Evolutionary conservation across 2,113 vertebrate genomes (phyloP).

Genomic region (Hucho hucho): DNA sequence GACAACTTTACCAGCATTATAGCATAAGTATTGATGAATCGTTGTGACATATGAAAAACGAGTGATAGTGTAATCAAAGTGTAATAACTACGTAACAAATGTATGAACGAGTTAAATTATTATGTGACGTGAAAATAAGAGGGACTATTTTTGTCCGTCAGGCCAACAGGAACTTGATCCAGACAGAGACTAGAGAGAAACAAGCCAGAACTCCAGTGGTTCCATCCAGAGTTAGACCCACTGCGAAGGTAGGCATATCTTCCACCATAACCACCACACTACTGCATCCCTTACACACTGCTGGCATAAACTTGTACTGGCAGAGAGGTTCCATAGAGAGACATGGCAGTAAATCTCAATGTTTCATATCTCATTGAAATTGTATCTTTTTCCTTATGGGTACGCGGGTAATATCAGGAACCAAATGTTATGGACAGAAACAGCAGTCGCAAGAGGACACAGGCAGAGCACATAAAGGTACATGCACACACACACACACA

Average conservation of each 20-base stretch:
- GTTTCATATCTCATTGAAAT: slow-evolving; percentile 13
- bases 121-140: not conserved
- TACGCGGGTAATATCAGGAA: slow-evolving; percentile 37
- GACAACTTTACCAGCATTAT: too few species aligned
- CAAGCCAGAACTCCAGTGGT: slow-evolving; percentile 12
- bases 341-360: not conserved
- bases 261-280: not conserved
- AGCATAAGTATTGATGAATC: too few species aligned
- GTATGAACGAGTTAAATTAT: too few species aligned
- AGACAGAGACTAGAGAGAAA: slow-evolving; percentile 20
- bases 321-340: slow-evolving; percentile 3
- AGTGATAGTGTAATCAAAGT: too few species aligned
- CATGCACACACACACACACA: not conserved
- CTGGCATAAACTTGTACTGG: not conserved
- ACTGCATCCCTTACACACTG: not conserved
- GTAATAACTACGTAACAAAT: too few species aligned
- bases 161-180: slow-evolving; percentile 19
- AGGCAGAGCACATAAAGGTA: slow-evolving; percentile 23
- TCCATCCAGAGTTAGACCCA: slow-evolving; percentile 32
- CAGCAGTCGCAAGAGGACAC: slow-evolving; percentile 13
- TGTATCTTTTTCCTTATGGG: not conserved
- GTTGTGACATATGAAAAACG: too few species aligned
- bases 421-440: not conserved
- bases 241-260: slow-evolving; percentile 40
- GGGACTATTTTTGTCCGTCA: slow-evolving; percentile 14